Evolutionary conservation across 2,888 invertebrate species (phyloP), one percentile per base, ranked within the genome.

Genomic region (Antitype chi): DNA sequence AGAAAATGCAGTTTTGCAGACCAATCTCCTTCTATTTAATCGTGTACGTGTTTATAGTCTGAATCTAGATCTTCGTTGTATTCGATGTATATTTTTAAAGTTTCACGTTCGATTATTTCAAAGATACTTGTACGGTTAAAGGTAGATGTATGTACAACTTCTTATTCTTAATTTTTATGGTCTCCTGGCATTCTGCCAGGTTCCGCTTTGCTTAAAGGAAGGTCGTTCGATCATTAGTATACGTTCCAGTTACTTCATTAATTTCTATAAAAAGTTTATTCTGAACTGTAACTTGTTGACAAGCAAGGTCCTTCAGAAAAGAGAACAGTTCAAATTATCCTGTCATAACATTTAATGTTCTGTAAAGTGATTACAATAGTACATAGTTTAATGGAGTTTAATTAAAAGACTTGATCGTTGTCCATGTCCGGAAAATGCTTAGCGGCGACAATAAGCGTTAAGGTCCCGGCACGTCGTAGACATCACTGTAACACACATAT

Each of bases 391-490:
- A 78, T 77, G 70, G 38, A 43, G 67, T 75, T 80, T 70, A 67
- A 77, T 81, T 80, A 70, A 75, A 85, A 74, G 63, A 64, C 64
- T 74, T 79, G 55, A 57, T 70, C 80, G 62, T 75, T 77, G 82
- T 87, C 80, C 64, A 78, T 76, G 74, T 70, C 78, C 80, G 82
- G 68, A 81, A 76, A 80, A 67, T 82, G 23, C 81, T 81, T 67
- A 74, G 59, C 63, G 47, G 43, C 59, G 67, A 80, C 85, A 87
- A 87, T 85, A 70, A 84, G 52, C 69, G 60, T 66, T 82, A 87
- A 87, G 88, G 87, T 67, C 74, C 60, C 32, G 53, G 25, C 57
- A 74, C 64, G 69, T 64, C 57, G 75, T 73, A 71, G 55, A 78
- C 72, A 74, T 70, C 71, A 64, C 63, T 81, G 57, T 81, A 60